These are phyloP conservation scores for Glareola pratincola DNA, from an alignment of 2,113 vertebrate genomes.

Conservation along the genomic window DNA sequence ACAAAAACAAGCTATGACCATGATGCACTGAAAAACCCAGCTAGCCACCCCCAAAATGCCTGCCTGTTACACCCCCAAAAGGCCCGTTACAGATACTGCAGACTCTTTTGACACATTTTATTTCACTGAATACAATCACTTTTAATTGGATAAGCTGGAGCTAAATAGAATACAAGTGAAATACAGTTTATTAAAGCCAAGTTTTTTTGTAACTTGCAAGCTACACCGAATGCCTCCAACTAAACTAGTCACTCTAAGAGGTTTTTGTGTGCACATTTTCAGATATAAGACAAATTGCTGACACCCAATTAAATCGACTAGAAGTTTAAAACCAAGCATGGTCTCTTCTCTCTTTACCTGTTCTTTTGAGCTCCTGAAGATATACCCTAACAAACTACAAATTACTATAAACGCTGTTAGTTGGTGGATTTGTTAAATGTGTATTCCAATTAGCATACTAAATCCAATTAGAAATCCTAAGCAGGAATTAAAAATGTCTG, in stretches of 20 bases:
- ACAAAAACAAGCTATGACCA: neutral
- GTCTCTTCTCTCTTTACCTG: neutral
- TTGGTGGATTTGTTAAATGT: neutral
- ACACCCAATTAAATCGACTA: neutral
- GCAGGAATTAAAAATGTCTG: neutral
- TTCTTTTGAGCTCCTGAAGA: neutral
- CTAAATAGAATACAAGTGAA: neutral
- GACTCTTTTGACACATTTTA: neutral
- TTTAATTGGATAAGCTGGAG: neutral
- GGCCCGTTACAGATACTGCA: neutral
- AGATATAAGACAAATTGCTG: neutral
- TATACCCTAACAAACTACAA: neutral
- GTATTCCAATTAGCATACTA: neutral
- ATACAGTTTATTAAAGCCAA: neutral
- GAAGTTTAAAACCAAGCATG: neutral
- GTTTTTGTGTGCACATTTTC: neutral
- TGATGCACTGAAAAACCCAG: neutral
- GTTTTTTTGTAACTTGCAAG: neutral
- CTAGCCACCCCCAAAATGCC: rapidly evolving
- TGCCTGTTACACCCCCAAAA: neutral
- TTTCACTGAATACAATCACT: neutral
- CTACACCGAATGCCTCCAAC: neutral
- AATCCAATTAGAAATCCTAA: neutral
- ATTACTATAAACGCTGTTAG: neutral
- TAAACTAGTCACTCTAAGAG: neutral